Base-by-base conservation (phyloP, 2,888 invertebrate genomes). In the Orchestes rusci region DNA sequence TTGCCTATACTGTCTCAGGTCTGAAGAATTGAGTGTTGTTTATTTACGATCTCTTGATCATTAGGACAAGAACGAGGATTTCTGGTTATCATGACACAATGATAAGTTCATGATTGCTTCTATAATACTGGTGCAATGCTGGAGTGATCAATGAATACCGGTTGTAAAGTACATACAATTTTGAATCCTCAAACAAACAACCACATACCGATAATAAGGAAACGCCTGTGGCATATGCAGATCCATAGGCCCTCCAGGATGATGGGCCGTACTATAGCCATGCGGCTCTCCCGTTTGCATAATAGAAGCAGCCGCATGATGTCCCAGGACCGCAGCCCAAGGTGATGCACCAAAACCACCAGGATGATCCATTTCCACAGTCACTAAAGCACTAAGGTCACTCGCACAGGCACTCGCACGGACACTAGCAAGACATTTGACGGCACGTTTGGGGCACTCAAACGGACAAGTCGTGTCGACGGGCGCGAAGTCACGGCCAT, bases 141-240 rank as follows among this genome's bases (percentile, higher is more conserved):
- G n/a, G n/a, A n/a, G n/a, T n/a, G n/a, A n/a, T n/a, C n/a, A n/a
- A n/a, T n/a, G n/a, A n/a, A n/a, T n/a, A n/a, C n/a, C n/a, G n/a
- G n/a, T n/a, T n/a, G n/a, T n/a, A n/a, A n/a, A n/a, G n/a, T n/a
- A n/a, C n/a, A n/a, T n/a, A n/a, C n/a, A n/a, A n/a, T n/a, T n/a
- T n/a, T n/a, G n/a, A n/a, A n/a, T n/a, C n/a, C n/a, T n/a, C n/a
- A n/a, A n/a, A n/a, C n/a, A n/a, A n/a, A n/a, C n/a, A n/a, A n/a
- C n/a, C n/a, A n/a, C 79, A 74, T 64, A 90, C 89, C 89, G 83
- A 73, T 91, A 91, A 71, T 90, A 91, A 47, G 89, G 87, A 69
- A 90, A 90, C 59, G 86, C 88, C 68, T 90, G 91, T 38, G 90
- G 86, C 68, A 91, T 89, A 71, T 91, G 91, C 59, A 91, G 77